A percentile compares a stretch with the other conserved stretches of the same genome.
Conservation (phyloP, 2,888 invertebrate species). For the Tetragonula carbonaria region DNA sequence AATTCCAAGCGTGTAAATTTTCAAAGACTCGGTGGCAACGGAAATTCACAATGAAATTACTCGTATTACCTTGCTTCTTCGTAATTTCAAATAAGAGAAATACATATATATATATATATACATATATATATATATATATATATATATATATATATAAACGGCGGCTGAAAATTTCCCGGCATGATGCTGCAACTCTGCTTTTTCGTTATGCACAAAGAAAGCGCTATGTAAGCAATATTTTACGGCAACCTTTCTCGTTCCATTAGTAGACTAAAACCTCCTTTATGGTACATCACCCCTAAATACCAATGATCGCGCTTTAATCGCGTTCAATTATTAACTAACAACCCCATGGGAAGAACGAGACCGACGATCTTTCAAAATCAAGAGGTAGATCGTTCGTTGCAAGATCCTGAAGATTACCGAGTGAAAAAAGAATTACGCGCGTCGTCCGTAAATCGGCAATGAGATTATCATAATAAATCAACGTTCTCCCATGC, state of each 20-base stretch:
- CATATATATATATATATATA: no score
- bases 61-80: background rate
- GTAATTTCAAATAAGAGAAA: background rate
- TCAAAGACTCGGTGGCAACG: background rate
- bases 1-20: no score
- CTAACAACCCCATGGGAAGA: no score
- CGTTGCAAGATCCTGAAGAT: constrained; percentile 15
- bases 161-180: no score
- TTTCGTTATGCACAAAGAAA: background rate
- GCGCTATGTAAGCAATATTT: background rate
- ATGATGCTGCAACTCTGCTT: no score
- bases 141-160: no score
- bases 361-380: background rate
- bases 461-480: constrained; percentile 67
- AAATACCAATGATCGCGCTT: background rate
- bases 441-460: constrained; percentile 51
- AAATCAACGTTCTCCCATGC: constrained; percentile 52
- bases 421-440: constrained; percentile 39
- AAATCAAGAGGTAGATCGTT: no score
- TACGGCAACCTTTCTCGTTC: background rate
- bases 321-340: background rate
- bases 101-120: background rate
- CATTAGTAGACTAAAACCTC: background rate
- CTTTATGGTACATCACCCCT: no score
- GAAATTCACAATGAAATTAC: background rate